phyloP scores from a whole-genome alignment of 1,140 invertebrate species.

The Trichonephila clavata region DNA sequence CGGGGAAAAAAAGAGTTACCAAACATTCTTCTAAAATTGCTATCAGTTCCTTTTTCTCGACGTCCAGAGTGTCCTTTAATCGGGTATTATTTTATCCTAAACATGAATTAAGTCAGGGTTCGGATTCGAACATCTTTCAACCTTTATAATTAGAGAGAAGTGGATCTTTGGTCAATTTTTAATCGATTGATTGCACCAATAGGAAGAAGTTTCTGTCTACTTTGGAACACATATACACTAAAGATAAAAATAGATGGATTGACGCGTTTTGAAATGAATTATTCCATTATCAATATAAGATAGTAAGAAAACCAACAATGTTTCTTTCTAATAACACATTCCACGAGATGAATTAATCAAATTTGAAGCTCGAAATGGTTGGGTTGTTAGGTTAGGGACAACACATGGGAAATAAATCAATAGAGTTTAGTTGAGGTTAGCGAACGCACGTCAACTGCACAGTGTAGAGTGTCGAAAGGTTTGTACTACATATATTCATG shows the following conservation, averaged over 20 bases:
- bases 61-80: not conserved
- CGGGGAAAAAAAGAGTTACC: constrained; percentile 84
- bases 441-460: not conserved
- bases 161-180: not conserved
- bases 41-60: not conserved
- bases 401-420: not conserved
- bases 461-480: not conserved
- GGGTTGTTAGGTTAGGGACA: not conserved
- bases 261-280: too few relatives aligned
- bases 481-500: constrained; percentile 17
- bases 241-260: too few relatives aligned
- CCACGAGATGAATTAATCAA: too few relatives aligned
- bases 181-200: constrained; percentile 2
- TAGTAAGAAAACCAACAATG: too few relatives aligned
- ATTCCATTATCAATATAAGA: too few relatives aligned
- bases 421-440: not conserved
- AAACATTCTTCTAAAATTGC: not conserved
- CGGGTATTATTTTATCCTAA: not conserved
- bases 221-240: too few relatives aligned
- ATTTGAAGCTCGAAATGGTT: too few relatives aligned
- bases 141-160: not conserved
- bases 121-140: not conserved
- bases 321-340: too few relatives aligned
- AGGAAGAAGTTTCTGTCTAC: not conserved
- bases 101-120: not conserved